phyloP scores from a whole-genome alignment of 2,113 vertebrate genomes.

The Pluvianellus socialis region DNA sequence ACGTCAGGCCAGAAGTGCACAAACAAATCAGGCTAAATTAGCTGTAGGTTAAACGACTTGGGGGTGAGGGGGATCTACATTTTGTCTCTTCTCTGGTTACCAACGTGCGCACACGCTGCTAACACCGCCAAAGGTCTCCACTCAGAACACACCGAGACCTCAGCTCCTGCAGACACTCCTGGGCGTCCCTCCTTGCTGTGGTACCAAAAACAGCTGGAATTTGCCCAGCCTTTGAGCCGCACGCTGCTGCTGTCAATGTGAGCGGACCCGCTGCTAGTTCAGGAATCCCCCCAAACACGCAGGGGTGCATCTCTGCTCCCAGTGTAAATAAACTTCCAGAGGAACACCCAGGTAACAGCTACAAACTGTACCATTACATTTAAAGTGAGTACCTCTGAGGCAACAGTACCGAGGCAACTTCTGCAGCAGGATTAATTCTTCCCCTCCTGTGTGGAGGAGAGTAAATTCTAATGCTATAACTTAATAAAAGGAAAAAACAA shows the following conservation, averaged over 20 bases:
- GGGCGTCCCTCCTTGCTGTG: accelerated
- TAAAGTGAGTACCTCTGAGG: not conserved
- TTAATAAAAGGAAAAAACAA: not conserved
- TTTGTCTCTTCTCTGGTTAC: not conserved
- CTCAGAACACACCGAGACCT: accelerated
- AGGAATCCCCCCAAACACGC: not conserved
- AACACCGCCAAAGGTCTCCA: not conserved
- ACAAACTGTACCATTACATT: accelerated
- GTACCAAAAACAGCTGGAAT: not conserved
- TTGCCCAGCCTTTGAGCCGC: not conserved
- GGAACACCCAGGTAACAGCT: accelerated
- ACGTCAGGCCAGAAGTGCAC: not conserved
- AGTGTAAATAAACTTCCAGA: accelerated
- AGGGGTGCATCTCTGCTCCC: not conserved
- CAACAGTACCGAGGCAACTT: accelerated
- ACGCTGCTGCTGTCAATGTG: accelerated
- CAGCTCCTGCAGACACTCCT: accelerated
- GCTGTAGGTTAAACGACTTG: not conserved
- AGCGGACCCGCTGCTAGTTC: accelerated
- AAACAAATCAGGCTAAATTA: not conserved
- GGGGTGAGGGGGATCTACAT: too few relatives aligned
- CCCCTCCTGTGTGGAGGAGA: not conserved
- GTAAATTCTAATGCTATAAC: not conserved
- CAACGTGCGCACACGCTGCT: accelerated
- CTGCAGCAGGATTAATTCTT: not conserved